Evolutionary conservation across 2,113 vertebrate species (phyloP).

Genomic region (Macrotis lagotis): DNA sequence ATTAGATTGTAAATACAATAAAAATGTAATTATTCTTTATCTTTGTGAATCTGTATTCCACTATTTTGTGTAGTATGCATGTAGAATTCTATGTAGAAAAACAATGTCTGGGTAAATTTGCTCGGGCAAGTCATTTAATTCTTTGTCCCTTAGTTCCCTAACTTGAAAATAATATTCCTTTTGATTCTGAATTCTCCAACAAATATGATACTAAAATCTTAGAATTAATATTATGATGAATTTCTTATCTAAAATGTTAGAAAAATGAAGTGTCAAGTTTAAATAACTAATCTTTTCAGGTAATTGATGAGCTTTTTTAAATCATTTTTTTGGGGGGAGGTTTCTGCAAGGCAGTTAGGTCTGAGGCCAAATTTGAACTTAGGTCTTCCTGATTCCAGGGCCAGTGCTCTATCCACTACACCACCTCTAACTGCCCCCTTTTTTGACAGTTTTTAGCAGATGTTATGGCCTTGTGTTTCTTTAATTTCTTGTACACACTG

Average conservation of each 20-base stretch:
- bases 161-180: background rate
- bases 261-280: background rate
- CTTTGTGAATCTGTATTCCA: background rate
- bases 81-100: background rate
- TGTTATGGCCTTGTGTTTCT: constrained; percentile 35
- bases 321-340: background rate
- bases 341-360: no score
- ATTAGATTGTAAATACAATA: no score
- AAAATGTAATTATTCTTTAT: background rate
- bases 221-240: no score
- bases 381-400: background rate
- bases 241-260: no score
- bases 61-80: background rate
- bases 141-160: background rate
- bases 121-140: background rate
- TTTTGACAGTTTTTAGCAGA: constrained; percentile 38
- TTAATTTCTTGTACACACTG: constrained; percentile 36
- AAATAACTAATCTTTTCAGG: background rate
- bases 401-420: background rate
- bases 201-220: background rate
- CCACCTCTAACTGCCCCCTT: background rate
- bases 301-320: background rate
- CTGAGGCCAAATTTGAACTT: no score
- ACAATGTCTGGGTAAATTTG: background rate
- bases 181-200: background rate